Percentiles rank a stretch among this genome's conserved stretches.
Evolutionary conservation across 2,888 invertebrate species (phyloP).

Genomic region (Anoncus sp.): DNA sequence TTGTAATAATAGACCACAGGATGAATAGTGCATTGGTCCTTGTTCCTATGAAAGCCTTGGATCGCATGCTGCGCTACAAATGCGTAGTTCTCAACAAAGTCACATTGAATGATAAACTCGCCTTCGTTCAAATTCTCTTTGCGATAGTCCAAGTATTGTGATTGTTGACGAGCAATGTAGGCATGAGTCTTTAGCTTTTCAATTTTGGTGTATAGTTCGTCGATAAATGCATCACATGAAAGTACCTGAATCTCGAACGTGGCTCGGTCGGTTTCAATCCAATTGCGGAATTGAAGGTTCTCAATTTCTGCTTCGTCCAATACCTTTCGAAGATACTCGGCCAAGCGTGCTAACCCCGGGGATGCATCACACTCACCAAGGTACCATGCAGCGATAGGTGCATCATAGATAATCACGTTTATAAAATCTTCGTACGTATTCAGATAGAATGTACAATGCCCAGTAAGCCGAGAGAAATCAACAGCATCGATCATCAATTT

Average conservation of each 20-base stretch:
- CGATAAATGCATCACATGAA: conserved; percentile 20
- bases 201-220: conserved; percentile 29
- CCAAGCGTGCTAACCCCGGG: conserved; percentile 20
- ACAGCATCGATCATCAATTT: conserved; percentile 48
- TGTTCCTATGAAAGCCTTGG: conserved; percentile 61
- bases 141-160: conserved; percentile 49
- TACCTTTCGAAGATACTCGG: conserved; percentile 10
- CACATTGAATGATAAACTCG: conserved; percentile 42
- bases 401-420: conserved; percentile 18
- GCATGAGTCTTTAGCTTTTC: conserved; percentile 41
- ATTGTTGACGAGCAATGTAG: conserved; percentile 37
- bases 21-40: conserved; percentile 53
- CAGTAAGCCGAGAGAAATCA: conserved; percentile 19
- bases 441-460: conserved; percentile 15
- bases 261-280: conserved; percentile 37
- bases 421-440: conserved; percentile 36
- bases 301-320: conserved; percentile 35
- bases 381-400: conserved; percentile 9
- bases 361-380: conserved; percentile 12
- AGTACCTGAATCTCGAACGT: conserved; percentile 22
- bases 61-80: conserved; percentile 55
- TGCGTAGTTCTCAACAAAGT: conserved; percentile 52
- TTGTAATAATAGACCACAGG: conserved; percentile 60
- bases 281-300: conserved; percentile 27
- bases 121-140: conserved; percentile 32